These are phyloP conservation scores for Oncorhynchus masou DNA, from an alignment of 2,113 vertebrate species.

Conservation along the genomic window DNA sequence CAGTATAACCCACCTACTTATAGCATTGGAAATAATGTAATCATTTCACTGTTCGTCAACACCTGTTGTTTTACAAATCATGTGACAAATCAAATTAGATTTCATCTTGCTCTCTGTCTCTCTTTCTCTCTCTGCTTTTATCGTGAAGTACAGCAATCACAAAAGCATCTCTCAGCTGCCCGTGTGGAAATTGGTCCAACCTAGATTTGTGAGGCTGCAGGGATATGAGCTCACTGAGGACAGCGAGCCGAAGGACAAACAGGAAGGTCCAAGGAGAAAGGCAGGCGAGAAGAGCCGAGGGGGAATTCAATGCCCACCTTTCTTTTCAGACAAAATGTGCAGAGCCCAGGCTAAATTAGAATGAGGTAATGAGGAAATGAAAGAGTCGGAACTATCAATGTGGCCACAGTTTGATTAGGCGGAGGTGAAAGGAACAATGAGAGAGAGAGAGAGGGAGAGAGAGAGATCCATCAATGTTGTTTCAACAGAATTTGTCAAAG, in stretches of 20 bases:
- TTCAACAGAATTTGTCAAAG: no score
- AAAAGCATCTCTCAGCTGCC: conserved; percentile 23
- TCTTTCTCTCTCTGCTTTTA: not conserved
- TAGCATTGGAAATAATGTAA: not conserved
- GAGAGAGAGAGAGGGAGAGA: not conserved
- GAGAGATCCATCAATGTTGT: no score
- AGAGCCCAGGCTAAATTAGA: not conserved
- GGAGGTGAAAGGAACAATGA: conserved; percentile 11
- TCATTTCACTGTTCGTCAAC: no score
- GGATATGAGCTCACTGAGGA: conserved; percentile 61
- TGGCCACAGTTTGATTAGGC: not conserved
- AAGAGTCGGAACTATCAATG: not conserved
- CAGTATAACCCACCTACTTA: conserved; percentile 18
- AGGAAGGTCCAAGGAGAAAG: conserved; percentile 28
- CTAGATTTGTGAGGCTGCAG: conserved; percentile 63
- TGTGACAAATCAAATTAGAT: not conserved
- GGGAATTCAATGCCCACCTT: conserved; percentile 30
- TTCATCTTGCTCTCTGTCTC: not conserved
- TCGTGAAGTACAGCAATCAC: conserved; percentile 19
- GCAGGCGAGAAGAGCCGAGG: conserved; percentile 35
- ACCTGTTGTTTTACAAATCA: no score
- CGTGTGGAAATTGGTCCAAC: conserved; percentile 64
- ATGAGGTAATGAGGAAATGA: not conserved
- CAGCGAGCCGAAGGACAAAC: conserved; percentile 66
- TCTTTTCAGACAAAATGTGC: not conserved